Base-by-base conservation (phyloP, 2,888 invertebrate species). In the Lobophora halterata region DNA sequence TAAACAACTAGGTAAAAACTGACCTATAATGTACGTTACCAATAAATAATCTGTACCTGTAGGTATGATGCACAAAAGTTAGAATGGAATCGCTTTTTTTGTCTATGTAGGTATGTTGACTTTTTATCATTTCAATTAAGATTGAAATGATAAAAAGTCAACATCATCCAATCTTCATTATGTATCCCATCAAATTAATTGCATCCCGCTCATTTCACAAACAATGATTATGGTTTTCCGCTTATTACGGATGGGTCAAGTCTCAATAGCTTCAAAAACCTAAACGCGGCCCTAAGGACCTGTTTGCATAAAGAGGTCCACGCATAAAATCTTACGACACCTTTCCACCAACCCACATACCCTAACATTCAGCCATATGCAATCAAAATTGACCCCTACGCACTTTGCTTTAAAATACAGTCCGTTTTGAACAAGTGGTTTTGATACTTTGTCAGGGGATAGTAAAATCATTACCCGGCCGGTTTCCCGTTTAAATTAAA, bases 261-360 rank as follows among this genome's bases (percentile, higher is more conserved):
- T 78, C 83, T 80, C 77, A 79, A 81, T 80, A 74, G 74, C 61
- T 53, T 67, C 71, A 73, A 79, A 83, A 81, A 82, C 81, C 83
- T 71, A 71, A 79, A 85, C 71, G 71, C 60, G 63, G 69, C 86
- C 85, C 86, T 53, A 42, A 77, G 82, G 86, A 72, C 69, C 66
- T 72, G 75, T 86, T 86, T 79, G 80, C 83, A 80, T 83, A 80
- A 82, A 77, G 74, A 75, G 73, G 65, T 69, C 59, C 62, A 61
- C 64, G 62, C 80, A 82, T 86, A 85, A 87, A 87, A 87, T 86
- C 85, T 87, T 85, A 87, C 76, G 86, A 82, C 76, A 70, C 65
- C 60, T 68, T 58, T 36, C 33, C 48, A 64, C 76, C 70, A 67
- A 58, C 45, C 9, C 35, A 6, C 46, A n/a, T 3, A 13, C 7